Evolutionary conservation across 2,797 vertebrate genomes (phyloP), one percentile per base, ranked within the genome.

Genomic region (Borostomias antarcticus): DNA sequence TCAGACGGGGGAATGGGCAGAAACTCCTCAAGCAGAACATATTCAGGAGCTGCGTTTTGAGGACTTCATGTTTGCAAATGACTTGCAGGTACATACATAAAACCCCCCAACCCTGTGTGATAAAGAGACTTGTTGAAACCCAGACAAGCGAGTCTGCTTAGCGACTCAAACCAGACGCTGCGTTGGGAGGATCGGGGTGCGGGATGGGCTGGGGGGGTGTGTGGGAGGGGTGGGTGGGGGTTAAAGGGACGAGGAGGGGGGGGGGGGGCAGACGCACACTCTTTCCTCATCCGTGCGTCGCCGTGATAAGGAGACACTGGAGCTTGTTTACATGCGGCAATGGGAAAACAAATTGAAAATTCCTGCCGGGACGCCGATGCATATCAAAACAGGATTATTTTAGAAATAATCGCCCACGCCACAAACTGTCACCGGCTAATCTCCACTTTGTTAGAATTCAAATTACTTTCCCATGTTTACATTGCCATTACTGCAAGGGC

Each of bases 381-480:
- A 92, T 94, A 94, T 93, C 92, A 92, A 92, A 93, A 92, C 88
- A 91, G 91, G 91, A 93, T 93, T 93, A 94, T 94, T 93, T 92
- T 91, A 86, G 89, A 92, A 93, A 93, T 93, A 92, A 94, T 93
- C 92, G 81, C 68, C 85, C 82, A 86, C 85, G 86, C 91, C 90
- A 90, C 88, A 90, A 90, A 89, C 88, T 89, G 88, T 91, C 88
- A 88, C 86, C 81, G 82, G 89, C 90, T 93, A 93, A 94, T 94
- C 92, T 93, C 88, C 86, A 93, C 87, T 92, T 93, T 92, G 90
- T 92, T 91, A 91, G 91, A 92, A 94, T 92, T 93, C 85, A 92
- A 94, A 93, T 94, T 91, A 91, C 88, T 89, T 91, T 86, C 84
- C 86, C 84, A 88, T 92, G 90, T 92, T 93, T 92, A 91, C 89